phyloP scores from a whole-genome alignment of 2,888 invertebrate genomes.

The Hoplodrina ambigua region DNA sequence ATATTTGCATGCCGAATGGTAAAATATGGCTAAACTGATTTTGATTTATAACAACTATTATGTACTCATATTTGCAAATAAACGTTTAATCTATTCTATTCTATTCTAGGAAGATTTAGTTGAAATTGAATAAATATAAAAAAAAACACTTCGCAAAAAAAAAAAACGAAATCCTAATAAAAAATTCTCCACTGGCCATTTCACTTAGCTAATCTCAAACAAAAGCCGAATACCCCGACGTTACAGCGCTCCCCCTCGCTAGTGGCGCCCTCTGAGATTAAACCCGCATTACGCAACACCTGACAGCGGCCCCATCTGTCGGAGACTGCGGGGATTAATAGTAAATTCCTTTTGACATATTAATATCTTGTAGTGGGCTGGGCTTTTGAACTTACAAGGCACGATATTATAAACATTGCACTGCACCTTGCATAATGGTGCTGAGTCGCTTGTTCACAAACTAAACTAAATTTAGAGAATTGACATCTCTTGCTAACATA shows the following conservation, averaged over 20 bases:
- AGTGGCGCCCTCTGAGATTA: slow-evolving; percentile 59
- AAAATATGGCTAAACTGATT: too few relatives aligned
- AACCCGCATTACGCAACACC: slow-evolving; percentile 57
- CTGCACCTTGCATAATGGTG: too few relatives aligned
- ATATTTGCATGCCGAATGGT: too few relatives aligned
- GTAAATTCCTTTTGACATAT: slow-evolving; percentile 59
- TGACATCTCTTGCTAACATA: too few relatives aligned
- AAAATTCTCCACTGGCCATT: slow-evolving; percentile 32
- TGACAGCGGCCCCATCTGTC: slow-evolving; percentile 62
- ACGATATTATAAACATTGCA: not conserved
- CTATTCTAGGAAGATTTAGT: too few relatives aligned
- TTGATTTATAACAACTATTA: too few relatives aligned
- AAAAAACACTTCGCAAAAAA: too few relatives aligned
- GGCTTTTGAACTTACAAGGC: slow-evolving; percentile 1
- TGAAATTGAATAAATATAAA: too few relatives aligned
- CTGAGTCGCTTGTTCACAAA: too few relatives aligned
- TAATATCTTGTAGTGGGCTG: slow-evolving; percentile 39
- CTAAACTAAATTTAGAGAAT: too few relatives aligned
- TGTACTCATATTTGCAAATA: too few relatives aligned
- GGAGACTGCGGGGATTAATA: slow-evolving; percentile 55
- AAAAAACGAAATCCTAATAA: not conserved
- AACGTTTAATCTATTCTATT: too few relatives aligned
- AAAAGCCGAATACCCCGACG: slow-evolving; percentile 34
- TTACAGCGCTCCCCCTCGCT: slow-evolving; percentile 27
- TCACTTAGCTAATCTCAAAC: slow-evolving; percentile 43